Conservation (phyloP, 2,113 vertebrate species). For the Epinephelus moara region DNA sequence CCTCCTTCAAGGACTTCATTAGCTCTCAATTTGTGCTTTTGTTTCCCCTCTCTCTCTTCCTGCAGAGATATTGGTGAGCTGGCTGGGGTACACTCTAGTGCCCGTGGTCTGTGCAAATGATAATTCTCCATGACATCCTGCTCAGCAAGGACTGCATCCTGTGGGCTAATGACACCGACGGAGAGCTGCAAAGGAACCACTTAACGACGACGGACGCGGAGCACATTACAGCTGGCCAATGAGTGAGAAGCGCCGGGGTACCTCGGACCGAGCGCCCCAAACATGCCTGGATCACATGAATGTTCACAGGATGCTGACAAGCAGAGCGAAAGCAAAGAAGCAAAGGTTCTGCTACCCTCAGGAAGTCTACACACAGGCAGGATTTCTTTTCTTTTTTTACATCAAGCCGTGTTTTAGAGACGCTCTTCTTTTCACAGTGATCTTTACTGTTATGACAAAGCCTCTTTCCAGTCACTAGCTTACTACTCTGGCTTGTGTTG, state of each 20-base stretch:
- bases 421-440: background rate
- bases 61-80: constrained; percentile 43
- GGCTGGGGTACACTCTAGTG: constrained; percentile 58
- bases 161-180: constrained; percentile 74
- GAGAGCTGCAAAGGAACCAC: constrained; percentile 62
- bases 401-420: constrained; percentile 1
- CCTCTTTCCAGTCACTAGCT: constrained; percentile 21
- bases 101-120: constrained; percentile 65
- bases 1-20: constrained; percentile 64
- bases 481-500: constrained; percentile 14
- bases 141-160: constrained; percentile 69
- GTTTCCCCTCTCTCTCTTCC: constrained; percentile 16
- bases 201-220: constrained; percentile 62
- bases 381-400: background rate
- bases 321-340: constrained; percentile 19
- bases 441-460: constrained; percentile 17
- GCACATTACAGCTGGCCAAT: constrained; percentile 53
- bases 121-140: constrained; percentile 72
- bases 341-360: constrained; percentile 13
- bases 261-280: background rate
- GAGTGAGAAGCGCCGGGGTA: constrained; percentile 34
- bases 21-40: constrained; percentile 62
- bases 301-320: constrained; percentile 16
- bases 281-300: constrained; percentile 31
- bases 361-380: background rate